Percentiles rank a stretch among this genome's conserved stretches.
These are phyloP conservation scores for Heliconius sara DNA, from an alignment of 2,888 invertebrate species.

Conservation along the genomic window DNA sequence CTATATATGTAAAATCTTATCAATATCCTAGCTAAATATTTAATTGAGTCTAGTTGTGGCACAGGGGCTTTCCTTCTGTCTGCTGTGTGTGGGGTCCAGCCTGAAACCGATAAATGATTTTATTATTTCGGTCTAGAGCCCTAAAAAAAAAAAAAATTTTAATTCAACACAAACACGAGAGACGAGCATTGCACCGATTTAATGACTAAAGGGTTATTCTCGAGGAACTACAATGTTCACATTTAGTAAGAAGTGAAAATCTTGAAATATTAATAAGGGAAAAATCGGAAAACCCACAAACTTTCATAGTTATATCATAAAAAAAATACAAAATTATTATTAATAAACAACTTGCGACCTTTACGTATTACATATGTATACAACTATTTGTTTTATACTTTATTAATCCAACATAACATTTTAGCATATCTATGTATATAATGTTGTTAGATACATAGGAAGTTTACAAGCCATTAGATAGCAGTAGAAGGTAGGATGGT, in stretches of 20 bases:
- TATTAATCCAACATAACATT: background rate
- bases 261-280: too few species aligned
- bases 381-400: background rate
- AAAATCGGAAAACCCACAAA: too few species aligned
- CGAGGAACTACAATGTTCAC: too few species aligned
- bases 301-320: too few species aligned
- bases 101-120: background rate
- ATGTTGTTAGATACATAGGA: background rate
- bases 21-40: too few species aligned
- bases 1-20: too few species aligned
- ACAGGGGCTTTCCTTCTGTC: background rate
- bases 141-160: background rate
- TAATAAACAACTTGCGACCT: background rate
- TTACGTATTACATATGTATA: background rate
- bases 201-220: too few species aligned
- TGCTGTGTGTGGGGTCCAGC: background rate
- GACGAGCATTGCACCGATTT: too few species aligned
- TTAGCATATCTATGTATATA: background rate
- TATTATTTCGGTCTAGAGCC: background rate
- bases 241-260: too few species aligned
- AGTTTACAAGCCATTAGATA: constrained; percentile 12
- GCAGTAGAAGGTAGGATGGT: constrained; percentile 18
- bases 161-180: too few species aligned
- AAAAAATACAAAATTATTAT: background rate
- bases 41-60: too few species aligned